These are phyloP conservation scores for Strigamia transsilvanica DNA, from an alignment of 2,888 invertebrate genomes.

Conservation along the genomic window DNA sequence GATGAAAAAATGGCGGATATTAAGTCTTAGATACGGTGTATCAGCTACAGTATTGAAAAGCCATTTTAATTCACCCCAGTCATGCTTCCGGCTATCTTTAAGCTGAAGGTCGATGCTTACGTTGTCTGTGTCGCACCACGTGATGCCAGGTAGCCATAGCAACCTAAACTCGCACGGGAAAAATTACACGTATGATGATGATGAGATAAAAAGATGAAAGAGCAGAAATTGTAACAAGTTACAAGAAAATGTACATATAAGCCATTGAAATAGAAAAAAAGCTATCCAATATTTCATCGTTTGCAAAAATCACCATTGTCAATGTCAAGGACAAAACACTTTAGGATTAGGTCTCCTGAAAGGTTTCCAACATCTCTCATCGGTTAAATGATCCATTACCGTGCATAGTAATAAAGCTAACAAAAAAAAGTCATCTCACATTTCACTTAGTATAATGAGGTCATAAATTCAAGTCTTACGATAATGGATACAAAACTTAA, in stretches of 20 bases:
- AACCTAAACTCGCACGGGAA: conserved; percentile 9
- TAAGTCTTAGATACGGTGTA: background rate
- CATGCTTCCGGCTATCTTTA: conserved; percentile 19
- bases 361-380: conserved; percentile 1
- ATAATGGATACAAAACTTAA: background rate
- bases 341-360: background rate
- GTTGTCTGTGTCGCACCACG: background rate
- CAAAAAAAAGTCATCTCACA: background rate
- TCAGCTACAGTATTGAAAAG: background rate
- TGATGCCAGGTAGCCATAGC: background rate
- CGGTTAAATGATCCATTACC: conserved; percentile 3
- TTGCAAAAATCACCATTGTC: background rate
- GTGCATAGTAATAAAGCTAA: conserved; percentile 15
- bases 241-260: background rate
- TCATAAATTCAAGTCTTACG: conserved; percentile 1
- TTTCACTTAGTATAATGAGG: conserved; percentile 32
- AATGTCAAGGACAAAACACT: conserved; percentile 17
- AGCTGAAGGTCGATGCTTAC: conserved; percentile 33
- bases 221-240: background rate
- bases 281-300: too few species aligned
- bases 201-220: background rate
- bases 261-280: background rate
- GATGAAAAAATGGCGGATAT: background rate
- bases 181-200: background rate
- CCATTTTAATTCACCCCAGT: conserved; percentile 1